Evolutionary conservation across 2,797 vertebrate genomes (phyloP), one percentile per base, ranked within the genome.

Genomic region (Phoebastria nigripes): DNA sequence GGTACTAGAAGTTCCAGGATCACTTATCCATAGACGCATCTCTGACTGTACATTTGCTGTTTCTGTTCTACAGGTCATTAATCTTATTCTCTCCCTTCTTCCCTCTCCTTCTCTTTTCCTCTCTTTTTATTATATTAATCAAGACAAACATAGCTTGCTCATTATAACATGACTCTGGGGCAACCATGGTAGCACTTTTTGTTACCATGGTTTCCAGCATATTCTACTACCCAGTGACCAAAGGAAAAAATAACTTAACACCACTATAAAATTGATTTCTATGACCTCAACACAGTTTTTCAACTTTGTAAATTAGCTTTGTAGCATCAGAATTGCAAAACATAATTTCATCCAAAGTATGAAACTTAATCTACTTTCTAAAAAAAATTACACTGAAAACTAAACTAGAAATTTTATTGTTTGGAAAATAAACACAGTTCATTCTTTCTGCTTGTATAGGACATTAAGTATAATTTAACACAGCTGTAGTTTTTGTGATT

Each of bases 381-480:
- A 78, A 74, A 92, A 81, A 85, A 91, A 85, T 41, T 37, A 67
- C 35, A 82, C 9, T 54, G 37, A 92, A 94, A 93, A 92, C 58
- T 72, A 85, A 91, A 86, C 76, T 46, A 93, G 79, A 91, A 88
- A 94, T 96, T 42, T 74, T 88, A 93, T 91, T 95, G 89, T 96
- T 95, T 94, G 62, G 52, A 94, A 96, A 95, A 94, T 61, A 90
- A 89, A 90, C 66, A 79, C 49, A 87, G 59, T 83, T 89, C 46
- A 85, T 92, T 93, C 84, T 95, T 80, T 82, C 62, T 71, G 56
- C 35, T 90, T 93, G 41, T 74, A 78, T 52, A 96, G 59, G 47
- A 90, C 72, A 80, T 89, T 80, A 92, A 92, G 41, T 31, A 69
- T 91, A 97, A 94, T 95, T 96, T 79, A 92, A 86, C 93, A 93